Conservation (phyloP, 2,888 invertebrate species). For the Saturnia pavonia region DNA sequence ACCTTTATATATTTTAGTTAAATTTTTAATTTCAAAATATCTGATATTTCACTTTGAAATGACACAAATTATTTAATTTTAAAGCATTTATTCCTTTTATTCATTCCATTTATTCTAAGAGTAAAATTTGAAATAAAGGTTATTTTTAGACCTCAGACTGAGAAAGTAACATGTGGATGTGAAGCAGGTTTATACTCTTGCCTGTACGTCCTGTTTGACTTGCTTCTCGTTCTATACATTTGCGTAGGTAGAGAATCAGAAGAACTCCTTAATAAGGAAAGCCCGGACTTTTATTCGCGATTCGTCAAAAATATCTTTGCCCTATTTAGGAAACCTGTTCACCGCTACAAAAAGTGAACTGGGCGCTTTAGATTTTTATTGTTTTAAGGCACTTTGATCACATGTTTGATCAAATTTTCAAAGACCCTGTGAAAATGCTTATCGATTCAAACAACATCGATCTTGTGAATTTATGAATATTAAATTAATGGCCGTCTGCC, state of each 20-base stretch:
- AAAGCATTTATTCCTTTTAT: too few relatives aligned
- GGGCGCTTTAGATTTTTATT: neutral
- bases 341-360: neutral
- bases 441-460: neutral
- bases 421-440: neutral
- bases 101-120: too few relatives aligned
- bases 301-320: constrained; percentile 9
- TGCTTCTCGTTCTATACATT: neutral
- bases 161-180: too few relatives aligned
- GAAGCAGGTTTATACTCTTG: neutral
- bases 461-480: neutral
- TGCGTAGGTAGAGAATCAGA: neutral
- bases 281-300: neutral
- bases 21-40: too few relatives aligned
- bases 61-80: too few relatives aligned
- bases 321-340: constrained; percentile 11
- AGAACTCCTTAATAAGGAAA: neutral
- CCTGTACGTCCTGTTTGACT: neutral
- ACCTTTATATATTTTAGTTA: too few relatives aligned
- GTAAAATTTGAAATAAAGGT: too few relatives aligned
- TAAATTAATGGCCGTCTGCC: too few relatives aligned
- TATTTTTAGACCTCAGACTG: too few relatives aligned
- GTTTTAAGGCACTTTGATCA: neutral
- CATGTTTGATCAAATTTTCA: neutral
- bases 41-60: too few relatives aligned